Evolutionary conservation across 2,797 vertebrate genomes (phyloP), one percentile per base, ranked within the genome.

Genomic region (Lerista edwardsae): DNA sequence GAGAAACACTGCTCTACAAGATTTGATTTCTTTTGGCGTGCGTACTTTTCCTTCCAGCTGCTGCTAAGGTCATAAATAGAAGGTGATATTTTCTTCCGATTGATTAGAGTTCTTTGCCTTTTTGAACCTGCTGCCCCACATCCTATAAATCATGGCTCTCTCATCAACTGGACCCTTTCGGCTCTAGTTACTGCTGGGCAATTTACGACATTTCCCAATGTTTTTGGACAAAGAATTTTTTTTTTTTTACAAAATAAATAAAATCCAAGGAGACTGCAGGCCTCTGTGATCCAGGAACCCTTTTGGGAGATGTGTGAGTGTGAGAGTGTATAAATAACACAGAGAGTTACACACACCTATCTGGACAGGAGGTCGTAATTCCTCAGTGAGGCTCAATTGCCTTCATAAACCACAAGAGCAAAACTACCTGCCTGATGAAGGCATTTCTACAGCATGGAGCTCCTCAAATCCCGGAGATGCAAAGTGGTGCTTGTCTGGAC

Each of bases 1-100:
- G 75, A 80, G 44, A 62, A 72, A 81, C 69, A 69, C 69, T 55
- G 36, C 14, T 47, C 71, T 29, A 78, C 29, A 76, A 57, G 39
- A 65, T 55, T 51, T 10, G 44, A 69, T 62, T 65, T 65, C 62
- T 82, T 72, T 29, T 84, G 41, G 21, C 73, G 8, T 8, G 17
- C 4, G 21, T 34, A 72, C 75, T 84, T 83, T 82, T 74, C 84
- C 74, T 73, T 55, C 71, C 36, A 67, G 27, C 76, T 79, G 59
- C 4, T 0, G 1, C 23, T 79, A 25, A 67, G 88, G 15, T 44
- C 61, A 3, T 82, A 73, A 90, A 88, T 92, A 89, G 78, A 64
- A 34, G 21, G 0, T 29, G 84, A 21, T 82, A 84, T 88, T 92
- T 93, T 55, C 78, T 80, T 72, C 76, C 84, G 79, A 91, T 75